phyloP scores from a whole-genome alignment of 2,797 vertebrate genomes.

The Acanthiza pusilla region DNA sequence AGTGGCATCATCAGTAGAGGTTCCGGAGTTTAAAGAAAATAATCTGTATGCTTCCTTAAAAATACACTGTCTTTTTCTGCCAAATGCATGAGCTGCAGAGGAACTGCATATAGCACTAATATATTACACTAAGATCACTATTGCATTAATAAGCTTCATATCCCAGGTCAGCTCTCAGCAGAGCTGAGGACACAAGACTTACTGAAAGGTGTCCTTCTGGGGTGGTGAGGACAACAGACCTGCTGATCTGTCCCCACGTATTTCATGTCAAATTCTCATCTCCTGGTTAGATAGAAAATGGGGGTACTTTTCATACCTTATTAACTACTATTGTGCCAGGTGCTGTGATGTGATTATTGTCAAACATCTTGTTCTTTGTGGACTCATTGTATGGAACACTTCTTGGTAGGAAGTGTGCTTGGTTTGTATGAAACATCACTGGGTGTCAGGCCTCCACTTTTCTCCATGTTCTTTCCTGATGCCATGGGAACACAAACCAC shows the following conservation, averaged over 20 bases:
- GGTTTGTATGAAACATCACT: neutral
- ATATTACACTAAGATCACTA: fast-evolving
- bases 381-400: fast-evolving
- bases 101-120: neutral
- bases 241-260: neutral
- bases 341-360: neutral
- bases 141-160: neutral
- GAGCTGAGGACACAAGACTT: neutral
- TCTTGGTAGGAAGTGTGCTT: neutral
- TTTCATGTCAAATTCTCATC: neutral
- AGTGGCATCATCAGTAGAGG: neutral
- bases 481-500: neutral
- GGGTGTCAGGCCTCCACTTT: neutral
- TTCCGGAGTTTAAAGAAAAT: neutral
- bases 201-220: neutral
- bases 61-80: neutral
- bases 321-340: neutral
- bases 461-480: fast-evolving
- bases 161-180: neutral
- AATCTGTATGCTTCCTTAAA: neutral
- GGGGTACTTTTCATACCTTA: neutral
- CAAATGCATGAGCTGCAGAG: neutral
- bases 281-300: neutral
- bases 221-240: neutral
- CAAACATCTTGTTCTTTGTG: neutral